Conservation (phyloP, 2,888 invertebrate species). For the Neoitamus cyanurus region DNA sequence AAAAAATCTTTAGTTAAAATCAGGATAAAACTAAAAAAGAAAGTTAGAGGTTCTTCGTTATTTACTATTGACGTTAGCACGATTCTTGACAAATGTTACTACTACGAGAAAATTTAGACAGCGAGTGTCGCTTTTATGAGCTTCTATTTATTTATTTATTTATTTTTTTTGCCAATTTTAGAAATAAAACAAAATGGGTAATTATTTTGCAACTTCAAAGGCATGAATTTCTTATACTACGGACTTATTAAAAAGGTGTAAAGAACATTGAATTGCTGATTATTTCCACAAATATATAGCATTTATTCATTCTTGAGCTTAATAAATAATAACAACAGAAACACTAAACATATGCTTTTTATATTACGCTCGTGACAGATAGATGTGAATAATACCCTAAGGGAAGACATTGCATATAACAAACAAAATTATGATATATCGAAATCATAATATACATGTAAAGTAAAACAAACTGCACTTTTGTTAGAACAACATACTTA, state of each 20-base stretch:
- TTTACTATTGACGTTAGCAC: constrained; percentile 23
- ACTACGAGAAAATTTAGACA: neutral
- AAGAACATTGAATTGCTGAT: neutral
- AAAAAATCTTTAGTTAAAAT: constrained; percentile 51
- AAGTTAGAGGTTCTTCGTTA: constrained; percentile 4
- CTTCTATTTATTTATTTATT: neutral
- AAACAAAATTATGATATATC: neutral
- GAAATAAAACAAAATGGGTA: neutral
- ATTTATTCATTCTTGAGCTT: neutral
- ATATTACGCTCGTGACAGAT: neutral
- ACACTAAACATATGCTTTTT: neutral
- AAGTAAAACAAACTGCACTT: too few species aligned
- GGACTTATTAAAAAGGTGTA: constrained; percentile 15
- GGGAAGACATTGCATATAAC: neutral
- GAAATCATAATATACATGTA: neutral
- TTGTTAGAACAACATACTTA: too few species aligned
- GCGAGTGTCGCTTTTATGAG: constrained; percentile 32
- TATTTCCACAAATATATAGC: neutral
- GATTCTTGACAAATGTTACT: neutral
- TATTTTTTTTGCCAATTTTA: neutral
- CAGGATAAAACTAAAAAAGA: neutral
- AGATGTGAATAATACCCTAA: neutral
- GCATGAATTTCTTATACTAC: neutral
- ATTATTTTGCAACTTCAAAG: neutral
- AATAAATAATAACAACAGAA: neutral